Evolutionary conservation across 2,113 vertebrate genomes (phyloP).

Genomic region (Scolopax mira): DNA sequence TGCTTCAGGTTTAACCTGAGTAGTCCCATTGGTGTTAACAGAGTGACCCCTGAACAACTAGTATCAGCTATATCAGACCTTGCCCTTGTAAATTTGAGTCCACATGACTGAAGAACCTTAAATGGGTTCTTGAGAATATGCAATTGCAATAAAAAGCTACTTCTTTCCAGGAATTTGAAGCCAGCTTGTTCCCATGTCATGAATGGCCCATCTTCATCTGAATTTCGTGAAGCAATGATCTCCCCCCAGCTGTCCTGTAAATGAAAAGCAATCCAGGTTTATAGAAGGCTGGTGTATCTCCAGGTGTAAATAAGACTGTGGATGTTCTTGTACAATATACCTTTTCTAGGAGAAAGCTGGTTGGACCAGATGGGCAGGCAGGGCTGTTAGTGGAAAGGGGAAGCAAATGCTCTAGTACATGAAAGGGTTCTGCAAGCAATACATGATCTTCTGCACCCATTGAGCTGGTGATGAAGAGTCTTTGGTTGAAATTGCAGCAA

Average conservation of each 20-base stretch:
- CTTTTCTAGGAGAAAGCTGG: not conserved
- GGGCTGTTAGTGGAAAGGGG: not conserved
- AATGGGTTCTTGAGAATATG: not conserved
- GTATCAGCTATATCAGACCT: not conserved
- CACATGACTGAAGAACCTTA: not conserved
- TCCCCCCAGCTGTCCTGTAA: not conserved
- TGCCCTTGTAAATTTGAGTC: not conserved
- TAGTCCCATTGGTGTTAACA: not conserved
- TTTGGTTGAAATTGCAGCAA: not conserved
- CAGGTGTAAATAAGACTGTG: not conserved
- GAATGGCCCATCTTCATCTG: not conserved
- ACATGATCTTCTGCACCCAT: rapidly evolving
- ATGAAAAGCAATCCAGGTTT: not conserved
- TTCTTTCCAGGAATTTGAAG: not conserved
- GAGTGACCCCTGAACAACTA: not conserved
- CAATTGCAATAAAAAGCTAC: not conserved
- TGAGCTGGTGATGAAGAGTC: not conserved
- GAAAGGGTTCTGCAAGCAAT: not conserved
- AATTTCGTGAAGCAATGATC: not conserved
- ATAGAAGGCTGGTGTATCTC: not conserved
- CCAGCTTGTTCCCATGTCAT: not conserved
- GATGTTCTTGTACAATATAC: not conserved
- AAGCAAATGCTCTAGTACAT: not conserved
- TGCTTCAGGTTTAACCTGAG: not conserved
- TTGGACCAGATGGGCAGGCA: not conserved